Percentiles rank a stretch among this genome's conserved stretches.
These are phyloP conservation scores for Cepphus grylle DNA, from an alignment of 2,113 vertebrate species.

Conservation along the genomic window DNA sequence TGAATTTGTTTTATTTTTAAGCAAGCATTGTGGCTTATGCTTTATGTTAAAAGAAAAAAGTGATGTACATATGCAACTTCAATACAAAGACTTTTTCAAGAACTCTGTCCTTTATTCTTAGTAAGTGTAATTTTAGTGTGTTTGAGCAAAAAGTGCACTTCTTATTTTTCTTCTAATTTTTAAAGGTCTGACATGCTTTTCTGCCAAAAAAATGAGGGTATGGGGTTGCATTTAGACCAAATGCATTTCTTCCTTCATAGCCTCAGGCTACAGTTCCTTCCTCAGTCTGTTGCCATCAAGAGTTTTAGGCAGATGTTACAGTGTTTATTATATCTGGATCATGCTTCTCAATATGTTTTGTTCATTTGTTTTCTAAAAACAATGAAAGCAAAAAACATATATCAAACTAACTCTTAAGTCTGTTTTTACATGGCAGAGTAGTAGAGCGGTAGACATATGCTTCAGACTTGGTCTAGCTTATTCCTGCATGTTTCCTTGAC, in stretches of 20 bases:
- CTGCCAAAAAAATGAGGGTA: background rate
- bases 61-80: background rate
- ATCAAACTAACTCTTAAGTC: background rate
- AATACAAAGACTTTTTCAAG: background rate
- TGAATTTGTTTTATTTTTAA: background rate
- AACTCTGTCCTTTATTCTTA: background rate
- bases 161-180: background rate
- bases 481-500: background rate
- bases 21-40: background rate
- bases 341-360: background rate
- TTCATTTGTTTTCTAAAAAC: background rate
- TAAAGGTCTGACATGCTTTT: background rate
- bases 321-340: background rate
- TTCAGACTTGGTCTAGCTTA: background rate
- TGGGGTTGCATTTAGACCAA: background rate
- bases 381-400: background rate
- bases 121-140: background rate
- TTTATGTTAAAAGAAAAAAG: background rate
- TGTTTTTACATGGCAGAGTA: background rate
- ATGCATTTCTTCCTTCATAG: background rate
- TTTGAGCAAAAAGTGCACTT: background rate
- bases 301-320: background rate
- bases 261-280: background rate
- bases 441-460: background rate
- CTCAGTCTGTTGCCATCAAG: background rate